Conservation (phyloP, 1,140 invertebrate species). For the Drosophila tropicalis region DNA sequence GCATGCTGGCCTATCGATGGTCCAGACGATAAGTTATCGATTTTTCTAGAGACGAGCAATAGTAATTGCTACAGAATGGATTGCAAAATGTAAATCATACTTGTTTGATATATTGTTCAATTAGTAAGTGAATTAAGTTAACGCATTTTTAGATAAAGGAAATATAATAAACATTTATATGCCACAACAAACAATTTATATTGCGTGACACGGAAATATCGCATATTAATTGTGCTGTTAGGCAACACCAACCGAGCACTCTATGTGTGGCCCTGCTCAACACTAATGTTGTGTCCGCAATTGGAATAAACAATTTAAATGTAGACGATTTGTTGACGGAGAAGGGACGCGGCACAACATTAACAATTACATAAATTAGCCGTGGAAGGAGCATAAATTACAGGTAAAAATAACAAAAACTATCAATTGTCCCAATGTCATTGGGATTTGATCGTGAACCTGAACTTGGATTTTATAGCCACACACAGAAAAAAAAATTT, state of each 20-base stretch:
- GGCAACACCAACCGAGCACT: neutral
- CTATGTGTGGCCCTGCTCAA: neutral
- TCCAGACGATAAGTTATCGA: neutral
- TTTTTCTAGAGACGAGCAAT: neutral
- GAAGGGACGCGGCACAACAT: conserved; percentile 3
- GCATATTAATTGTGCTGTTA: neutral
- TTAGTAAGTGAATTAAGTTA: too few relatives aligned
- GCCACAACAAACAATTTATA: neutral
- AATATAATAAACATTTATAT: too few relatives aligned
- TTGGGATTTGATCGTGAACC: conserved; percentile 67
- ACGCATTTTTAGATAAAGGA: too few relatives aligned
- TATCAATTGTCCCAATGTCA: conserved; percentile 7
- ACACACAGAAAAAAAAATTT: neutral
- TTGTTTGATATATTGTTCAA: too few relatives aligned
- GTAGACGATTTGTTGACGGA: conserved; percentile 7
- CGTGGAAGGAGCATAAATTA: conserved; percentile 20
- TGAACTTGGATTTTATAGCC: conserved; percentile 26
- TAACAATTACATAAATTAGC: conserved; percentile 19
- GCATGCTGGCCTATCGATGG: conserved; percentile 4
- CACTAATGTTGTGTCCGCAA: conserved; percentile 10
- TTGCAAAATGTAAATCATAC: too few relatives aligned
- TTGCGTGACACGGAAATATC: neutral
- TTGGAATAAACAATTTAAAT: conserved; percentile 21
- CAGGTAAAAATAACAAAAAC: conserved; percentile 10
- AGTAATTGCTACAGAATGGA: too few relatives aligned